A percentile compares a stretch with the other conserved stretches of the same genome.
Evolutionary conservation across 1,140 invertebrate species (phyloP).

Genomic region (Drosophila novamexicana): DNA sequence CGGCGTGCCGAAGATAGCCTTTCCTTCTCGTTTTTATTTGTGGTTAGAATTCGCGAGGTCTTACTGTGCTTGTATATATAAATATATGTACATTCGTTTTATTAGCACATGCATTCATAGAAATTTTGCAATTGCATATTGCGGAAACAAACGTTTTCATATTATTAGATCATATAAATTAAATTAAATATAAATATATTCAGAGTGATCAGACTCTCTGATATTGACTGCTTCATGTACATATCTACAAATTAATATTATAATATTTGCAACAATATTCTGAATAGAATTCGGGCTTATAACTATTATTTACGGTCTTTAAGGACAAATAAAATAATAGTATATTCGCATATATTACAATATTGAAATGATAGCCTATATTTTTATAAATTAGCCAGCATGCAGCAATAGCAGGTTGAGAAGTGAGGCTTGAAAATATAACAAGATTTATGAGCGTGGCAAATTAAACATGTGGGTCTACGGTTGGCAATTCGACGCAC

Average conservation of each 20-base stretch:
- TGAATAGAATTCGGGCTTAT: too few relatives aligned
- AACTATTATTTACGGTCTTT: too few relatives aligned
- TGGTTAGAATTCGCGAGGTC: background rate
- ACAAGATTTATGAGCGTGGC: background rate
- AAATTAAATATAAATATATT: slow-evolving; percentile 42
- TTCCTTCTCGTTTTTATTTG: too few relatives aligned
- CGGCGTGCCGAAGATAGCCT: too few relatives aligned
- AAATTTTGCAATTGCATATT: slow-evolving; percentile 28
- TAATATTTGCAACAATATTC: too few relatives aligned
- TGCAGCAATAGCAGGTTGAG: too few relatives aligned
- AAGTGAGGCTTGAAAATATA: background rate
- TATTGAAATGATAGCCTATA: too few relatives aligned
- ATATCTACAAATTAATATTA: too few relatives aligned
- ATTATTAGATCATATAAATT: slow-evolving; percentile 51
- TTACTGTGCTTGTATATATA: background rate
- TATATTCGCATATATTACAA: too few relatives aligned
- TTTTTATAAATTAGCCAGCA: too few relatives aligned
- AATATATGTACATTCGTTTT: background rate
- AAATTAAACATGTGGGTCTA: slow-evolving; percentile 5
- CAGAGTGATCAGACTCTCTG: background rate
- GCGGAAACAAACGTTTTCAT: slow-evolving; percentile 59
- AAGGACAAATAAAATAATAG: too few relatives aligned
- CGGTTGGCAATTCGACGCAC: slow-evolving; percentile 4
- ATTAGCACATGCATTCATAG: background rate
- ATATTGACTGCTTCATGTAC: too few relatives aligned